phyloP scores from a whole-genome alignment of 2,113 vertebrate species.

The Seriola rivoliana region DNA sequence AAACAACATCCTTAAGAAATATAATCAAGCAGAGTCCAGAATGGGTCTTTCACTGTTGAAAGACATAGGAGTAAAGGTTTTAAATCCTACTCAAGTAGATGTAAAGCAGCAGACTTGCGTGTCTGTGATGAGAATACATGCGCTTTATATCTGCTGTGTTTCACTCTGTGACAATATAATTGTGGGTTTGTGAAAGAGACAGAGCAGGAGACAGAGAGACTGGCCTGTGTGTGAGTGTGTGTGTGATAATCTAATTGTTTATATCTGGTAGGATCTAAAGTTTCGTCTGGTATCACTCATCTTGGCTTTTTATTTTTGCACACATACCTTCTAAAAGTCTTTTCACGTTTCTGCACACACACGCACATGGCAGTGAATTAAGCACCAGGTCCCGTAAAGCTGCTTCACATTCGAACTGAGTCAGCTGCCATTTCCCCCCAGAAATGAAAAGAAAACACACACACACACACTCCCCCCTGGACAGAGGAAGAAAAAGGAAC shows the following conservation, averaged over 20 bases:
- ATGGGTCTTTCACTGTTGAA: background rate
- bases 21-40: background rate
- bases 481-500: slow-evolving; percentile 6
- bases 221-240: slow-evolving; percentile 10
- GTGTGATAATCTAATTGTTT: slow-evolving; percentile 55
- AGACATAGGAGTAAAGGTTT: background rate
- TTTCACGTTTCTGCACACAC: slow-evolving; percentile 25
- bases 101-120: background rate
- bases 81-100: background rate
- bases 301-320: background rate
- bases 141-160: slow-evolving; percentile 40
- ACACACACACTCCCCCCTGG: slow-evolving; percentile 11
- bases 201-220: slow-evolving; percentile 20
- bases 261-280: slow-evolving; percentile 38
- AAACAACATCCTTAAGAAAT: slow-evolving; percentile 20
- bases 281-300: slow-evolving; percentile 61
- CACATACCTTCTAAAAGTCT: background rate
- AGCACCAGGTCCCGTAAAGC: slow-evolving; percentile 48
- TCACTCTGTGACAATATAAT: slow-evolving; percentile 51
- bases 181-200: background rate
- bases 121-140: background rate
- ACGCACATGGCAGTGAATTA: slow-evolving; percentile 6
- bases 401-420: slow-evolving; percentile 60
- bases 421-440: slow-evolving; percentile 69
- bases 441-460: slow-evolving; percentile 71